A percentile compares a stretch with the other conserved stretches of the same genome.
Evolutionary conservation across 2,113 vertebrate genomes (phyloP).

Genomic region (Rhagologus leucostigma): DNA sequence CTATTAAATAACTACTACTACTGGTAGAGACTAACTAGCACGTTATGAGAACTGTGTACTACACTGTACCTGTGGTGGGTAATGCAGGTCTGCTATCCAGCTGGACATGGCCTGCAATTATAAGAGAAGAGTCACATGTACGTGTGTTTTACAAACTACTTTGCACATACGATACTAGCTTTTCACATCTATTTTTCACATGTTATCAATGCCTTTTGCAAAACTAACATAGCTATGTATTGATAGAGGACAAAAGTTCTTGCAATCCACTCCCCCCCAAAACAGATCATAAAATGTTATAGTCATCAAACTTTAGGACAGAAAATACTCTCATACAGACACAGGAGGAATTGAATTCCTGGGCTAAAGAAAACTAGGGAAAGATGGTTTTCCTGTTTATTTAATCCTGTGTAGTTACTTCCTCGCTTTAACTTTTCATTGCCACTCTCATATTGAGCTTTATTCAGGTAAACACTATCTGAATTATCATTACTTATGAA

Average conservation of each 20-base stretch:
- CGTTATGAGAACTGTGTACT: not conserved
- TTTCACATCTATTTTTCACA: not conserved
- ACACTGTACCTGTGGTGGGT: constrained; percentile 17
- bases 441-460: not conserved
- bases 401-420: not conserved
- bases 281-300: not conserved
- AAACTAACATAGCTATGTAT: not conserved
- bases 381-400: not conserved
- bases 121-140: not conserved
- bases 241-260: not conserved
- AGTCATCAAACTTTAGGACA: not conserved
- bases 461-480: not conserved
- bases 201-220: not conserved
- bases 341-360: not conserved
- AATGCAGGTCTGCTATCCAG: constrained; percentile 27
- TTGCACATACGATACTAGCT: fast-evolving
- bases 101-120: constrained; percentile 19
- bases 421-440: not conserved
- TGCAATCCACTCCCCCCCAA: not conserved
- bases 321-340: not conserved
- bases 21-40: not conserved
- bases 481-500: not conserved
- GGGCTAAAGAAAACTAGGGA: not conserved
- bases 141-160: not conserved
- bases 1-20: not conserved